Conservation (phyloP, 2,797 vertebrate species). For the Enteromius paludinosus region DNA sequence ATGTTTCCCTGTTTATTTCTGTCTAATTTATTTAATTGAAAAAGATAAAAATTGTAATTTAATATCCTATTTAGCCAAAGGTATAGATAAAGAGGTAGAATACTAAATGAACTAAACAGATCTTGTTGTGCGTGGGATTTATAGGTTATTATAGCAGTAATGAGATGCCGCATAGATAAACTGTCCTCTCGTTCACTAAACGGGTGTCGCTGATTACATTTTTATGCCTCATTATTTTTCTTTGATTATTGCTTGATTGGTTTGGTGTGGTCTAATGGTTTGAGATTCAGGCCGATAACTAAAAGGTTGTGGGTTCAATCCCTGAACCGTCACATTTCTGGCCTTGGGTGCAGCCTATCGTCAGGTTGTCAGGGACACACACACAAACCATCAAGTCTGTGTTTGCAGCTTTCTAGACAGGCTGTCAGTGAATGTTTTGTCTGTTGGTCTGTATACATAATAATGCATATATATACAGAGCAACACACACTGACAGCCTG, state of each 20-base stretch:
- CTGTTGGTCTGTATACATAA: conserved; percentile 12
- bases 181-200: conserved; percentile 4
- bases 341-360: neutral
- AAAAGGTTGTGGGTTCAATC: conserved; percentile 1
- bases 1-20: conserved; percentile 25
- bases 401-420: neutral
- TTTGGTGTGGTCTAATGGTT: neutral
- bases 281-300: neutral
- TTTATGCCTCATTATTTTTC: neutral
- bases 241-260: neutral
- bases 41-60: neutral
- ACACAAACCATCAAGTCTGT: neutral
- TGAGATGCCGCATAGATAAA: conserved; percentile 22
- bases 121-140: neutral
- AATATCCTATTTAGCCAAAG: conserved; percentile 10
- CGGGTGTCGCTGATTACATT: neutral
- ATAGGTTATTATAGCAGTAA: conserved; percentile 34
- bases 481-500: neutral
- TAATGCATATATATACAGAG: conserved; percentile 1
- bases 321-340: neutral
- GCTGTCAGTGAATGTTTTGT: conserved; percentile 22
- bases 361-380: neutral
- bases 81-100: conserved; percentile 26
- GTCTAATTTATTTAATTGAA: conserved; percentile 19
- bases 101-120: neutral